These are phyloP conservation scores for Antechinus flavipes DNA, from an alignment of 2,113 vertebrate species.

Conservation along the genomic window DNA sequence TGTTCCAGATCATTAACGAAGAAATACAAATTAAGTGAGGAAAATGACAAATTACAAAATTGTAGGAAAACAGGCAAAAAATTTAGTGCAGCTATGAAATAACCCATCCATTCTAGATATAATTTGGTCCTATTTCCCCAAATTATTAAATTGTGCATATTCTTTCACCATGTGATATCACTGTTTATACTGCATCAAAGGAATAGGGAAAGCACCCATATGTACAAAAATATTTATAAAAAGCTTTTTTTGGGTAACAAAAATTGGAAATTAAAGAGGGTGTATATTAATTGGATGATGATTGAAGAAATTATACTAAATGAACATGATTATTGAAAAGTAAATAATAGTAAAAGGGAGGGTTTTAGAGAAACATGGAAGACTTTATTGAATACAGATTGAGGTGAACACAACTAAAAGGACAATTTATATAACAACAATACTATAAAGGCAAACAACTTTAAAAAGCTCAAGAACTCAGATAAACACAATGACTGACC, in stretches of 20 bases:
- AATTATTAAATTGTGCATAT: background rate
- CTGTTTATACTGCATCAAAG: background rate
- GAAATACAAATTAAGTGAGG: too few relatives aligned
- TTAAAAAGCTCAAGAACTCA: background rate
- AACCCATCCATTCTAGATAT: background rate
- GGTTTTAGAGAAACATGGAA: background rate
- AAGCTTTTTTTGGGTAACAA: background rate
- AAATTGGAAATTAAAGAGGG: background rate
- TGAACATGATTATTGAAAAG: background rate
- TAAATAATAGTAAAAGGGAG: background rate
- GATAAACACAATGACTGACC: background rate
- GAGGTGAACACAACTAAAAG: background rate
- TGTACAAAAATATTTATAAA: background rate
- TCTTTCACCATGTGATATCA: background rate
- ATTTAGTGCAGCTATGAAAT: background rate
- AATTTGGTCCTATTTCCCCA: background rate
- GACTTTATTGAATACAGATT: background rate
- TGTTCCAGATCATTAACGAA: too few relatives aligned
- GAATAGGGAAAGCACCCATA: background rate
- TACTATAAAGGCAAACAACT: background rate
- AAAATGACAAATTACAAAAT: too few relatives aligned
- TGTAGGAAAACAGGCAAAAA: too few relatives aligned
- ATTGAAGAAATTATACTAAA: background rate
- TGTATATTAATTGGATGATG: background rate
- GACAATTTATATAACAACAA: background rate